Percentiles rank a stretch among this genome's conserved stretches.
Conservation (phyloP, 2,888 invertebrate genomes). For the Conomelus anceps region DNA sequence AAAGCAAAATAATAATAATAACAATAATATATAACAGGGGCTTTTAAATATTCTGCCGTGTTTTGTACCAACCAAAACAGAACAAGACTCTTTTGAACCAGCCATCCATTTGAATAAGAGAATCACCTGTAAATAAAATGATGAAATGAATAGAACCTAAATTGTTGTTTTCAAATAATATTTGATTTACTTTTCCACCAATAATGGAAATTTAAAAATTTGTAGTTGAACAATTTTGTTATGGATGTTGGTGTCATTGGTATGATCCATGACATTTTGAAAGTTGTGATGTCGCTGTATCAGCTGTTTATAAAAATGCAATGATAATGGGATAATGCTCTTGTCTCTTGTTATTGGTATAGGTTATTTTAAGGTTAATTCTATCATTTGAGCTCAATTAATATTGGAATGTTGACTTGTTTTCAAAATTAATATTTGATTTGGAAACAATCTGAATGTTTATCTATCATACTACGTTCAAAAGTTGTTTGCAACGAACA, state of each 20-base stretch:
- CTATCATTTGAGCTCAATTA: not conserved
- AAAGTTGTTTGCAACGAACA: not conserved
- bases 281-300: not conserved
- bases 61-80: not conserved
- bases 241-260: not conserved
- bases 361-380: not conserved
- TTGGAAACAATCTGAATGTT: not conserved
- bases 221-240: not conserved
- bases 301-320: not conserved
- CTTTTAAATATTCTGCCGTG: not conserved
- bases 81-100: not conserved
- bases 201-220: not conserved
- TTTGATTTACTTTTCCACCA: not conserved
- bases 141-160: not conserved
- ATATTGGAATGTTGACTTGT: not conserved
- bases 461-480: not conserved
- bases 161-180: too few species aligned
- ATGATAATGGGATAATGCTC: too few species aligned
- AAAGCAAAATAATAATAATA: too few species aligned
- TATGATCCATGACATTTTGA: not conserved
- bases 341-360: not conserved
- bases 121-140: not conserved
- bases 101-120: not conserved
- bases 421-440: not conserved
- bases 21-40: too few species aligned